Conservation (phyloP, 2,797 vertebrate genomes). For the Muraenolepis orangiensis region DNA sequence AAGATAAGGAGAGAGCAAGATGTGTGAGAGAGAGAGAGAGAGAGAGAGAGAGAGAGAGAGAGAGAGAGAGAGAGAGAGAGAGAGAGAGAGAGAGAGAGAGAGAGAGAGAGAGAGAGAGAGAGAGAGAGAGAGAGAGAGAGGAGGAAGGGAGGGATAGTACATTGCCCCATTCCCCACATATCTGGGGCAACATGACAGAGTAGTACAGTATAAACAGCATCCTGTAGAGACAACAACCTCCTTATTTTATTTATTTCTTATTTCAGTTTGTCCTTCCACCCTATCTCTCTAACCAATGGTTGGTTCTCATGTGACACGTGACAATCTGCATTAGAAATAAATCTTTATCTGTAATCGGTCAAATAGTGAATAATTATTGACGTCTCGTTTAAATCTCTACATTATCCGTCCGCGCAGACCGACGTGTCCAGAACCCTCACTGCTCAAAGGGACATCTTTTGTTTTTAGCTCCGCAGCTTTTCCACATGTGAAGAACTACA, state of each 20-base stretch:
- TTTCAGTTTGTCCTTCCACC: neutral
- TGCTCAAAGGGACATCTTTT: neutral
- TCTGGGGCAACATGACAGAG: slow-evolving; percentile 65
- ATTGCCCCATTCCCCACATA: slow-evolving; percentile 40
- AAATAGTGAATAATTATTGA: neutral
- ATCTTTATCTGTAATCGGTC: neutral
- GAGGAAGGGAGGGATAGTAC: slow-evolving; percentile 8
- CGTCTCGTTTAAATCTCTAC: neutral
- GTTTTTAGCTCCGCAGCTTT: slow-evolving; percentile 43
- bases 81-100: slow-evolving; percentile 17
- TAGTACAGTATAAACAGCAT: slow-evolving; percentile 30
- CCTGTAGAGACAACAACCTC: slow-evolving; percentile 36
- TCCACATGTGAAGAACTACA: slow-evolving; percentile 22
- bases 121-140: slow-evolving; percentile 9
- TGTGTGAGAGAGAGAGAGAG: slow-evolving; percentile 8
- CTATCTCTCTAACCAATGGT: neutral
- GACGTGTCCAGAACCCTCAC: neutral
- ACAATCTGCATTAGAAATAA: neutral
- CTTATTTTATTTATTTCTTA: neutral
- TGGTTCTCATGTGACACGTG: neutral
- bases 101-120: slow-evolving; percentile 11
- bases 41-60: slow-evolving; percentile 12
- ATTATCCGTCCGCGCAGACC: too few relatives aligned
- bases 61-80: slow-evolving; percentile 12
- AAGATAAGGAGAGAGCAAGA: neutral